These are phyloP conservation scores for Nephila pilipes DNA, from an alignment of 1,140 invertebrate species.

Conservation along the genomic window DNA sequence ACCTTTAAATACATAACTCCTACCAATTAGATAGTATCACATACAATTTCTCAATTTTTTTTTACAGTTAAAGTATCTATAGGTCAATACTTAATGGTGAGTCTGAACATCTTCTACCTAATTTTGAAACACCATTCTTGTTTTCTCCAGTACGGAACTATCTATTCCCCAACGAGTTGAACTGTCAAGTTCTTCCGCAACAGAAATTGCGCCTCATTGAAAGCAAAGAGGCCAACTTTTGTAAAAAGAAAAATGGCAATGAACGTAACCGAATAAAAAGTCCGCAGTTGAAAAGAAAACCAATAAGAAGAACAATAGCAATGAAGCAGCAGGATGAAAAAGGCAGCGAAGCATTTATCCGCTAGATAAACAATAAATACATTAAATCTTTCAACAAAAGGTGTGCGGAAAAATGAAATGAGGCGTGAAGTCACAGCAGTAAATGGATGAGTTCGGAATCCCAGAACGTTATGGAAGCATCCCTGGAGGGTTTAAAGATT, in stretches of 20 bases:
- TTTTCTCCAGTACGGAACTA: too few relatives aligned
- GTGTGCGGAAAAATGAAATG: slow-evolving; percentile 7
- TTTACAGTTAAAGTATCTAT: too few relatives aligned
- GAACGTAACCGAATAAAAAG: not conserved
- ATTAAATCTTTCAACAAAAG: slow-evolving; percentile 35
- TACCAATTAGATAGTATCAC: too few relatives aligned
- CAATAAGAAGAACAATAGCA: not conserved
- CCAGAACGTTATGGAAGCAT: slow-evolving; percentile 1
- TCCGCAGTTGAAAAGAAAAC: not conserved
- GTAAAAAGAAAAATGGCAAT: slow-evolving; percentile 3
- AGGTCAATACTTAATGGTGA: too few relatives aligned
- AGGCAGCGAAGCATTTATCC: slow-evolving; percentile 35
- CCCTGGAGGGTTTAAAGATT: slow-evolving; percentile 28
- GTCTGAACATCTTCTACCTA: too few relatives aligned
- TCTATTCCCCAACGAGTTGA: too few relatives aligned
- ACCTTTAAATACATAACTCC: too few relatives aligned
- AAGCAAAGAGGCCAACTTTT: not conserved
- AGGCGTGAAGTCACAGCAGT: slow-evolving; percentile 36
- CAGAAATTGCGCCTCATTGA: too few relatives aligned
- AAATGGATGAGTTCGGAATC: slow-evolving; percentile 20
- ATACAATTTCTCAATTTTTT: too few relatives aligned
- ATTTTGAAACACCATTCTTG: too few relatives aligned
- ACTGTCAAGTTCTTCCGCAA: too few relatives aligned
- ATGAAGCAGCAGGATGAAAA: not conserved
- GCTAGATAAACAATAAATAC: slow-evolving; percentile 54